Evolutionary conservation across 2,888 invertebrate genomes (phyloP).

Genomic region (Stenurella melanura): DNA sequence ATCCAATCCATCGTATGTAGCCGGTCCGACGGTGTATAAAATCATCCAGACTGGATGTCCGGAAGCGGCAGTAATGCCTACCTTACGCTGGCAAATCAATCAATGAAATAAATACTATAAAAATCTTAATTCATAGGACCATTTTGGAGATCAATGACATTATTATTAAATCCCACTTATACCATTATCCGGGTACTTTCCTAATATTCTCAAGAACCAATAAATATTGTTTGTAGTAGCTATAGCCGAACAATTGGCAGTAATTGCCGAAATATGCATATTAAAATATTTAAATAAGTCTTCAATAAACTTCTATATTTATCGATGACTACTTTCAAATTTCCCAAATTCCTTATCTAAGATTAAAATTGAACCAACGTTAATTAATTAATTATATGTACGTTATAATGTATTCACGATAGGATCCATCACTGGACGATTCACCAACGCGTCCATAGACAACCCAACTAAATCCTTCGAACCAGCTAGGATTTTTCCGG

Average conservation of each 20-base stretch:
- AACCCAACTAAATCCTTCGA: constrained; percentile 61
- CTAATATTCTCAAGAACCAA: not conserved
- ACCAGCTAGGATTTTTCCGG: constrained; percentile 67
- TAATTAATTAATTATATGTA: not conserved
- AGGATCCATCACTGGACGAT: not conserved
- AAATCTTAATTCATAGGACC: too few relatives aligned
- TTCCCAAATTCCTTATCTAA: not conserved
- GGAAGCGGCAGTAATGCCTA: too few relatives aligned
- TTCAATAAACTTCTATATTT: constrained; percentile 13
- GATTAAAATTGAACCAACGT: not conserved
- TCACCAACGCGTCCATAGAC: not conserved
- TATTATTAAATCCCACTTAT: not conserved
- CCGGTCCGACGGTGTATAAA: too few relatives aligned
- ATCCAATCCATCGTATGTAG: too few relatives aligned
- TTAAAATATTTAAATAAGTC: not conserved
- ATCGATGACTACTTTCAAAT: not conserved
- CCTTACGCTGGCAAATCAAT: too few relatives aligned
- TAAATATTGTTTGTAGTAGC: not conserved
- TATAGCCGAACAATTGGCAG: not conserved
- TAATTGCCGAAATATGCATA: not conserved
- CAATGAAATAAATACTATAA: too few relatives aligned
- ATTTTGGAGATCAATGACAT: too few relatives aligned
- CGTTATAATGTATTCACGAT: not conserved
- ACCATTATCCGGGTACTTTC: not conserved
- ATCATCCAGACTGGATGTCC: too few relatives aligned